Evolutionary conservation across 2,113 vertebrate genomes (phyloP).

Genomic region (Dicaeum eximium): DNA sequence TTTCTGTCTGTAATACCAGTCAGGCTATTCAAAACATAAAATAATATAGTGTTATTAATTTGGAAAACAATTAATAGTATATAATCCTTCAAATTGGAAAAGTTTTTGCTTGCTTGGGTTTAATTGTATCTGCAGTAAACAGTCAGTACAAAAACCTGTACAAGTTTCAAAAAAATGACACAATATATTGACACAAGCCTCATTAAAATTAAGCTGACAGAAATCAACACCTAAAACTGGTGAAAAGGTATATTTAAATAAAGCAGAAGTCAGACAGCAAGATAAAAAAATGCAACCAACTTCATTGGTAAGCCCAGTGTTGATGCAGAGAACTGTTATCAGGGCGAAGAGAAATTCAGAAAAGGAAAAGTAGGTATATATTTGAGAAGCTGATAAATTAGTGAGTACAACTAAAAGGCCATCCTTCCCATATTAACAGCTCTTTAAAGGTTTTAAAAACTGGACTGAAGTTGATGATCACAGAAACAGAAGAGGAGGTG

Average conservation of each 20-base stretch:
- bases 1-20: background rate
- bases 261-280: background rate
- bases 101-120: background rate
- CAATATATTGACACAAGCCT: background rate
- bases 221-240: background rate
- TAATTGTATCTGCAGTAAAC: background rate
- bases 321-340: background rate
- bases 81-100: background rate
- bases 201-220: background rate
- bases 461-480: background rate
- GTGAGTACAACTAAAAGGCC: background rate
- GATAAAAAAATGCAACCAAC: background rate
- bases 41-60: background rate
- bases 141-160: background rate
- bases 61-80: background rate
- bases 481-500: background rate
- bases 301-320: background rate
- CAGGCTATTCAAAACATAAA: background rate
- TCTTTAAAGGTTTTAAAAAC: background rate
- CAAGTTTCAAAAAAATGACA: background rate
- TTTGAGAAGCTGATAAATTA: background rate
- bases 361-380: background rate
- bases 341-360: background rate
- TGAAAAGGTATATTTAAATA: background rate
- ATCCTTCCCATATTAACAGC: background rate